Conservation (phyloP, 1,140 invertebrate species). For the Charaxes varanes region DNA sequence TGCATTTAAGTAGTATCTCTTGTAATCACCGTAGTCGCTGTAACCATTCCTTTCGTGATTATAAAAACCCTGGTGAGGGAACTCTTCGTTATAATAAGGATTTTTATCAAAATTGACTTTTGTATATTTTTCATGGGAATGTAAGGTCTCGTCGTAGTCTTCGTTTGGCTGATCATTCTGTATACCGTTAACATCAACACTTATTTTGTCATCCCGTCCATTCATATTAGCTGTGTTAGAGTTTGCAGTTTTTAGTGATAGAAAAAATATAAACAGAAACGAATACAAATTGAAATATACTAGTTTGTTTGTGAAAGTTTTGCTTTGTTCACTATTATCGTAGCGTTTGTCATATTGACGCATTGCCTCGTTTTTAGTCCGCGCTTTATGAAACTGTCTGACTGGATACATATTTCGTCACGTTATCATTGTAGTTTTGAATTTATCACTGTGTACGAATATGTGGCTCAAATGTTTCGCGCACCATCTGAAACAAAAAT, state of each 20-base stretch:
- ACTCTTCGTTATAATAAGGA: constrained; percentile 53
- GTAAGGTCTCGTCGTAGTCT: constrained; percentile 43
- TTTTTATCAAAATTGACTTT: constrained; percentile 65
- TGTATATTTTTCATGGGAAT: constrained; percentile 30
- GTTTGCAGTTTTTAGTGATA: constrained; percentile 50
- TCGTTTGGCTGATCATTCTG: constrained; percentile 40
- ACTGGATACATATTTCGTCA: constrained; percentile 57
- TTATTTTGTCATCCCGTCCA: constrained; percentile 27
- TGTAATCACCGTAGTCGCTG: constrained; percentile 65
- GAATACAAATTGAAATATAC: constrained; percentile 42
- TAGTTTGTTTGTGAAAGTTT: constrained; percentile 21
- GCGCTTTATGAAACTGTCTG: constrained; percentile 35
- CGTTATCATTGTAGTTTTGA: constrained; percentile 51
- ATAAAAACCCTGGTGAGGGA: constrained; percentile 50
- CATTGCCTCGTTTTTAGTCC: constrained; percentile 43
- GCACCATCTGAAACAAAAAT: constrained; percentile 52
- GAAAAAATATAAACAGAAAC: constrained; percentile 38
- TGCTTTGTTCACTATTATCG: constrained; percentile 17
- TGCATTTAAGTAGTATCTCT: constrained; percentile 58
- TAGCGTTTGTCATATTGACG: constrained; percentile 32
- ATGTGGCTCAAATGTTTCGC: constrained; percentile 16
- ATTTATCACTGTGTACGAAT: constrained; percentile 25
- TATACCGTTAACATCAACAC: constrained; percentile 21
- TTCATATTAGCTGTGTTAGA: constrained; percentile 66
- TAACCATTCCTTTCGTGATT: constrained; percentile 45